phyloP scores from a whole-genome alignment of 2,113 vertebrate species.

The Apistogramma diplotaenia region DNA sequence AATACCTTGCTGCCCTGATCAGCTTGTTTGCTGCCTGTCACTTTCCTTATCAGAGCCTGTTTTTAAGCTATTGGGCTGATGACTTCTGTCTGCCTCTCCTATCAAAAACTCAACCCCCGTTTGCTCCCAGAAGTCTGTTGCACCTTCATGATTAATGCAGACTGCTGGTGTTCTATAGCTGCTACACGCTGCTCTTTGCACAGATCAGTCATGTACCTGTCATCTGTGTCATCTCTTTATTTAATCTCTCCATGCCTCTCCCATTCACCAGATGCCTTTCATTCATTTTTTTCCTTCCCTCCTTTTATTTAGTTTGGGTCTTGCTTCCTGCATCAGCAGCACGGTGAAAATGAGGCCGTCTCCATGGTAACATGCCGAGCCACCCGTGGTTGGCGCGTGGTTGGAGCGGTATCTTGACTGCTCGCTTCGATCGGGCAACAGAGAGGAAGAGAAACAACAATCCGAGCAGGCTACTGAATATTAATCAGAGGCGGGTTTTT shows the following conservation, averaged over 20 bases:
- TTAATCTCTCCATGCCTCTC: background rate
- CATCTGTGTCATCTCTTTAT: constrained; percentile 15
- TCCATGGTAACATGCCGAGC: constrained; percentile 72
- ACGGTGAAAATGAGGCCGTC: constrained; percentile 72
- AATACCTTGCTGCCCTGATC: background rate
- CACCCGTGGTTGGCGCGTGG: constrained; percentile 54
- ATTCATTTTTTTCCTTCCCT: constrained; percentile 57
- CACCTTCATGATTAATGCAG: constrained; percentile 42
- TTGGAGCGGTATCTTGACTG: constrained; percentile 46
- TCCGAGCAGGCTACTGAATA: constrained; percentile 60
- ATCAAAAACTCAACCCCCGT: background rate
- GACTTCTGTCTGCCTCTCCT: background rate
- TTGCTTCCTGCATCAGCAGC: constrained; percentile 57
- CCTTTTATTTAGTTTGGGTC: constrained; percentile 28
- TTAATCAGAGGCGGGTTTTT: constrained; percentile 62
- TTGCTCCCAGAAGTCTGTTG: constrained; percentile 11
- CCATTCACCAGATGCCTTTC: constrained; percentile 42
- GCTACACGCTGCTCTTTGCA: background rate
- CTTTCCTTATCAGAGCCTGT: background rate
- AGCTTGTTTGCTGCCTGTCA: background rate
- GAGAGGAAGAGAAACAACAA: constrained; percentile 38
- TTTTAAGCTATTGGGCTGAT: background rate
- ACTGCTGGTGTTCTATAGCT: background rate
- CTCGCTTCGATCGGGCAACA: constrained; percentile 45
- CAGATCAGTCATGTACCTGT: constrained; percentile 9